These are phyloP conservation scores for Tridacna crocea DNA, from an alignment of 2,888 invertebrate genomes.

Conservation along the genomic window DNA sequence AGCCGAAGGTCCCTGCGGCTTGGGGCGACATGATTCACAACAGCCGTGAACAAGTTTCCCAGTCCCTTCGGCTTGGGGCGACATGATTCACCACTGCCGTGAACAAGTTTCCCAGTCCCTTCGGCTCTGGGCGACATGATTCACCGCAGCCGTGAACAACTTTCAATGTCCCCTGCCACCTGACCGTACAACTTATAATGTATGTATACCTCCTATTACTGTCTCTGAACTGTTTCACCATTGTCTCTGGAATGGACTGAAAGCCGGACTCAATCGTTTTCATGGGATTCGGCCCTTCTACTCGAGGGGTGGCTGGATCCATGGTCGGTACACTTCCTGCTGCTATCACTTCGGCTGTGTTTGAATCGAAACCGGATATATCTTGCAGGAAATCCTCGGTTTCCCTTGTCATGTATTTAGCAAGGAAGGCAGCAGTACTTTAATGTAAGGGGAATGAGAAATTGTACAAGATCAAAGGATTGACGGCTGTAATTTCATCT, in stretches of 20 bases:
- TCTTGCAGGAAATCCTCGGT: neutral
- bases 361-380: neutral
- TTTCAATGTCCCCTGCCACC: too few relatives aligned
- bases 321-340: neutral
- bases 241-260: constrained; percentile 6
- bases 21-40: too few relatives aligned
- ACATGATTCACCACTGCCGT: too few relatives aligned
- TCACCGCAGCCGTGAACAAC: too few relatives aligned
- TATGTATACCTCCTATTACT: neutral
- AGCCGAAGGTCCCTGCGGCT: too few relatives aligned
- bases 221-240: constrained; percentile 1
- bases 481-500: neutral
- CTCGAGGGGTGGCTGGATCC: neutral
- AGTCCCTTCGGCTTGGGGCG: too few relatives aligned
- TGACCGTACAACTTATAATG: too few relatives aligned
- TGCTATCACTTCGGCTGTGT: neutral
- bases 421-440: neutral
- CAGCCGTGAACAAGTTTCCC: too few relatives aligned
- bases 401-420: neutral
- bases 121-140: too few relatives aligned
- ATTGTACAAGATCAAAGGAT: neutral
- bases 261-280: constrained; percentile 3
- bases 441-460: neutral
- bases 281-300: neutral
- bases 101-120: too few relatives aligned